A percentile compares a stretch with the other conserved stretches of the same genome.
These are phyloP conservation scores for Gallinago nigripennis DNA, from an alignment of 2,797 vertebrate species.

Conservation along the genomic window DNA sequence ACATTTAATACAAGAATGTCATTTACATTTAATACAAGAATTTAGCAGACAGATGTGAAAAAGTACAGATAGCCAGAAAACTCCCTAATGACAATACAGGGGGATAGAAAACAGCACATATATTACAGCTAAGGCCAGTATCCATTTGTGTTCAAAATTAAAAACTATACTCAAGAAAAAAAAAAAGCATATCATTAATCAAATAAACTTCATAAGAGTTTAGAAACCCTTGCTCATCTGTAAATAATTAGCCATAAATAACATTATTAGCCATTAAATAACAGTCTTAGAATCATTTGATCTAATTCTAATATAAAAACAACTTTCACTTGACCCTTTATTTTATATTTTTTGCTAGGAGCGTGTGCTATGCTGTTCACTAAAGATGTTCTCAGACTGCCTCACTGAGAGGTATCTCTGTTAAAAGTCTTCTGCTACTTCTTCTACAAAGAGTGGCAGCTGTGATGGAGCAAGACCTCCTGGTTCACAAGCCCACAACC, in stretches of 20 bases:
- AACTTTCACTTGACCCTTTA: not conserved
- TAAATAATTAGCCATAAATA: not conserved
- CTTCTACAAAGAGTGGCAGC: not conserved
- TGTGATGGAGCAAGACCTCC: not conserved
- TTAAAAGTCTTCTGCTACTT: not conserved
- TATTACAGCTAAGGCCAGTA: not conserved
- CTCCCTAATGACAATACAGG: not conserved
- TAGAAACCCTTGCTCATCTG: not conserved
- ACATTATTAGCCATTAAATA: not conserved
- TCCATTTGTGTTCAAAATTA: not conserved
- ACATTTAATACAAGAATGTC: not conserved
- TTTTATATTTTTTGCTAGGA: not conserved
- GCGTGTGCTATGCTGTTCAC: not conserved
- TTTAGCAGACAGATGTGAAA: constrained; percentile 2
- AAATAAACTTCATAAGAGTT: not conserved
- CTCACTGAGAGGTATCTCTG: not conserved
- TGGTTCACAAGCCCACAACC: not conserved
- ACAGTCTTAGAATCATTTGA: not conserved
- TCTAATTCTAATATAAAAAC: not conserved
- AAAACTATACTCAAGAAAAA: not conserved
- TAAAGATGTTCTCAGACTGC: not conserved
- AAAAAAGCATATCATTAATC: not conserved
- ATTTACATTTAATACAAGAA: not conserved
- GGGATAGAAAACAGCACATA: not conserved
- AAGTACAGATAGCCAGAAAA: not conserved